Evolutionary conservation across 2,888 invertebrate species (phyloP).

Genomic region (Pachycephus smyrnensis): DNA sequence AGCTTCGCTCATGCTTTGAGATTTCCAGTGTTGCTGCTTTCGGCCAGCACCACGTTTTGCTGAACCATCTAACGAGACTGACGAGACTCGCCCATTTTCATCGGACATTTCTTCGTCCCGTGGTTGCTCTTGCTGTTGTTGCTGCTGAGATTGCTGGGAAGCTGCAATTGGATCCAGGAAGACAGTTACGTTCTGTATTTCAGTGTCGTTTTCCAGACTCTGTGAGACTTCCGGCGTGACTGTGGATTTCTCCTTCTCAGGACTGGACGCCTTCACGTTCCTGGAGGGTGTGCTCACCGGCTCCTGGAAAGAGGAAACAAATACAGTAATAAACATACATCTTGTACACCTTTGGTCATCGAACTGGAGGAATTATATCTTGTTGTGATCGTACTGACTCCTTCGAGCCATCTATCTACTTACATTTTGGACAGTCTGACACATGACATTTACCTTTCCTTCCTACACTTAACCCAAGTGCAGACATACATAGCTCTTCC

Average conservation of each 20-base stretch:
- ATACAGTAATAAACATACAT: not conserved
- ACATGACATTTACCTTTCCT: not conserved
- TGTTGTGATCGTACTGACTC: not conserved
- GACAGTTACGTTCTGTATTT: conserved; percentile 44
- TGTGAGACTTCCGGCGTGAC: not conserved
- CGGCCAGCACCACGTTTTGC: conserved; percentile 43
- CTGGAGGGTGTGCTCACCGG: conserved; percentile 35
- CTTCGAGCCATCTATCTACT: not conserved
- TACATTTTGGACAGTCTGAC: not conserved
- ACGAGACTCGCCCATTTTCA: conserved; percentile 18
- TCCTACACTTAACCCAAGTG: not conserved
- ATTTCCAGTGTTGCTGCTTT: conserved; percentile 65
- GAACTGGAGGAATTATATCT: not conserved
- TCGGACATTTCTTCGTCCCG: conserved; percentile 13
- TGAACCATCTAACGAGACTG: conserved; percentile 36
- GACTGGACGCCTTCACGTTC: conserved; percentile 43
- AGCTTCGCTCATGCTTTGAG: conserved; percentile 68
- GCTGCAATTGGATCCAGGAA: conserved; percentile 43
- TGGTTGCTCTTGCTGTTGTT: not conserved
- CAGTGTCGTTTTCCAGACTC: conserved; percentile 27
- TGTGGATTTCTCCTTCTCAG: conserved; percentile 46
- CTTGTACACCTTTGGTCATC: not conserved
- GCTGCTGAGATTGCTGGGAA: conserved; percentile 14
- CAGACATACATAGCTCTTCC: not conserved
- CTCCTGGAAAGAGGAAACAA: conserved; percentile 39